Evolutionary conservation across 2,888 invertebrate species (phyloP), one percentile per base, ranked within the genome.

Genomic region (Orthonychiurus folsomi): DNA sequence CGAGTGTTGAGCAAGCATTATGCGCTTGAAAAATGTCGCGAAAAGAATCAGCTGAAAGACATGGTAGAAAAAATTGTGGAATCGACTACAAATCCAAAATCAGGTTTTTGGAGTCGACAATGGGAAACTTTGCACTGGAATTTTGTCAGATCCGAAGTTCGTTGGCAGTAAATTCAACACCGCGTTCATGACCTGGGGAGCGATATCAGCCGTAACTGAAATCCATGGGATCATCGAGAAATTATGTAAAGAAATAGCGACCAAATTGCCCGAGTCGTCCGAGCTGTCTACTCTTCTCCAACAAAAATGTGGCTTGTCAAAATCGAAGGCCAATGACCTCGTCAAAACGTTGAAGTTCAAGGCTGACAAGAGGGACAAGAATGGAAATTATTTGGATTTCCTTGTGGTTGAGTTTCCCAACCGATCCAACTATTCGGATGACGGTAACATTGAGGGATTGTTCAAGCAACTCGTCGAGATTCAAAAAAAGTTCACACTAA

Each of bases 41-140:
- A n/a, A n/a, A n/a, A 53, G 47, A 15, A 52, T 18, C 3, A 2
- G 26, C n/a, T 63, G 3, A 37, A 50, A 5, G 2, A 2, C 1
- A 57, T 52, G 28, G 55, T 50, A 15, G 5, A n/a, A 3, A 21
- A 21, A 3, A 48, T 56, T 21, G n/a, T 62, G 1, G 15, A 23
- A 27, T 28, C 25, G 20, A 48, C 54, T 1, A 59, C 47, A 3
- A 50, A 56, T 50, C 55, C 55, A 15, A 47, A 58, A 47, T 18
- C 53, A 37, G 24, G 27, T n/a, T 20, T 20, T 21, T 63, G 61
- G 63, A 24, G 9, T 3, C 3, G 21, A 25, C 1, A n/a, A 2
- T 63, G 60, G 63, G 2, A 55, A 1, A 28, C 55, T 2, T 50
- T 61, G 3, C 23, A 3, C 2, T n/a, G 60, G 63, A 26, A 25